Evolutionary conservation across 2,797 vertebrate species (phyloP).

Genomic region (Aratinga solstitialis): DNA sequence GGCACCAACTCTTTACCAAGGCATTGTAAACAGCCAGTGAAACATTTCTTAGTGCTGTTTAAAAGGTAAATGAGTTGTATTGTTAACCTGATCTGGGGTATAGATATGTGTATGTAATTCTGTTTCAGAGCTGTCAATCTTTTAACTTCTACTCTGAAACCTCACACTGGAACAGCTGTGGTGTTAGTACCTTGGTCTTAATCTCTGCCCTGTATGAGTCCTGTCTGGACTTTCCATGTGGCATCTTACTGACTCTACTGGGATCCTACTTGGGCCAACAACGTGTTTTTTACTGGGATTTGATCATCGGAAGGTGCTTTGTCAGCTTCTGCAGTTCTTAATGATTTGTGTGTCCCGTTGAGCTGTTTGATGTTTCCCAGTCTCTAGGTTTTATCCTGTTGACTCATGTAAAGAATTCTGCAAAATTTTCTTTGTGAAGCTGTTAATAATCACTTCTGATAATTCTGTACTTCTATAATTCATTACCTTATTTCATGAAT

Average conservation of each 20-base stretch:
- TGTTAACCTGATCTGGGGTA: not conserved
- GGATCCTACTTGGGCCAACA: not conserved
- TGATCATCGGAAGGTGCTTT: not conserved
- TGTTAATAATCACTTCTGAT: not conserved
- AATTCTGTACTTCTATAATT: not conserved
- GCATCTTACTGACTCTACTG: not conserved
- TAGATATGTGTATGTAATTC: not conserved
- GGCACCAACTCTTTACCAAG: not conserved
- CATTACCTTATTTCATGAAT: not conserved
- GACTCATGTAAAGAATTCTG: not conserved
- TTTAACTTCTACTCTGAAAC: not conserved
- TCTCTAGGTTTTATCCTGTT: not conserved
- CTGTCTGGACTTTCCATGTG: not conserved
- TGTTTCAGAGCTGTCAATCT: not conserved
- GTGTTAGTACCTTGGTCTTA: not conserved
- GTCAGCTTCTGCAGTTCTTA: not conserved
- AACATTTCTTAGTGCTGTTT: not conserved
- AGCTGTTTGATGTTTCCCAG: not conserved
- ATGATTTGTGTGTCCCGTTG: not conserved
- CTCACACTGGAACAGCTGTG: accelerated
- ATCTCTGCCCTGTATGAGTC: not conserved
- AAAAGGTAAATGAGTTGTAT: not conserved
- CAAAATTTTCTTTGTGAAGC: not conserved
- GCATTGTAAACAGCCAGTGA: not conserved
- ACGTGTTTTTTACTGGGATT: not conserved